Evolutionary conservation across 2,888 invertebrate genomes (phyloP).

Genomic region (Pristionchus mayeri): DNA sequence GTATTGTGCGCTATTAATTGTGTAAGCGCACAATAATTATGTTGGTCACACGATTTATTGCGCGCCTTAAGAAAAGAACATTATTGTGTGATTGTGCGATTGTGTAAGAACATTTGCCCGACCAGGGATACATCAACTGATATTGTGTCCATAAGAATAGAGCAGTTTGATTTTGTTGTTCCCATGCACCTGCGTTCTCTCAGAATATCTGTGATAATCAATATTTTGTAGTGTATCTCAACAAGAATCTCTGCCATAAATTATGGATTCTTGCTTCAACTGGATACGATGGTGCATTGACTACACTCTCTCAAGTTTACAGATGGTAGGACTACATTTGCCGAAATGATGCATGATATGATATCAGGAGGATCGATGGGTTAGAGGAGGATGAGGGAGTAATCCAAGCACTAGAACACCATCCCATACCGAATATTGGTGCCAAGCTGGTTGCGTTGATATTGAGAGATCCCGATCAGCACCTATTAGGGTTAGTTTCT

Average conservation of each 20-base stretch:
- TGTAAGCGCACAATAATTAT: too few relatives aligned
- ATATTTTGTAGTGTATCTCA: background rate
- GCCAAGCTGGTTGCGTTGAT: background rate
- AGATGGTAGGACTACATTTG: background rate
- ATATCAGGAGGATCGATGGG: conserved; percentile 7
- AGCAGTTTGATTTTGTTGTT: too few relatives aligned
- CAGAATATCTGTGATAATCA: background rate
- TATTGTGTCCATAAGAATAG: too few relatives aligned
- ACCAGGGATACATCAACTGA: too few relatives aligned
- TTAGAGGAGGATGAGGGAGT: conserved; percentile 1
- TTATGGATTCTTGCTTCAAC: background rate
- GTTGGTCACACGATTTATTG: too few relatives aligned
- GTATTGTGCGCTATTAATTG: too few relatives aligned
- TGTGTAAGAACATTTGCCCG: too few relatives aligned
- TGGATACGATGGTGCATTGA: background rate
- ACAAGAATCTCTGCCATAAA: background rate
- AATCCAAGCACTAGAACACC: background rate
- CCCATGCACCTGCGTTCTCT: too few relatives aligned
- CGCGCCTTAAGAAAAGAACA: too few relatives aligned
- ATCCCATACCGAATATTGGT: background rate
- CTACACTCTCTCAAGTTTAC: background rate
- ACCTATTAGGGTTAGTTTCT: conserved; percentile 15
- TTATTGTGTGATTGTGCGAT: too few relatives aligned
- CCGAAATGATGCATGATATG: background rate
- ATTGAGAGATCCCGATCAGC: background rate